Evolutionary conservation across 2,113 vertebrate species (phyloP).

Genomic region (Nyctibius bracteatus): DNA sequence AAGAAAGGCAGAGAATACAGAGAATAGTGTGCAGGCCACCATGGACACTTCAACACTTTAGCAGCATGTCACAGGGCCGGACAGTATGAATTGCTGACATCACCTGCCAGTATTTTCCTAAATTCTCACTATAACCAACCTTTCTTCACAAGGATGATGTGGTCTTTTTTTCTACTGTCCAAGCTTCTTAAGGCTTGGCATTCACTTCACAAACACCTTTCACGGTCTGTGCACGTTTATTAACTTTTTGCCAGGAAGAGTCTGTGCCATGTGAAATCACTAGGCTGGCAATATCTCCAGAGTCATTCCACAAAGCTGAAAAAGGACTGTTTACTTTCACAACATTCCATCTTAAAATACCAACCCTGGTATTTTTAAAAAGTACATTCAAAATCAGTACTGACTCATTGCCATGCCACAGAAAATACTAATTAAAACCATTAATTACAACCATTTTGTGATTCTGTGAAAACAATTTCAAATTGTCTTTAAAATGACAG

Average conservation of each 20-base stretch:
- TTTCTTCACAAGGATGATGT: neutral
- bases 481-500: neutral
- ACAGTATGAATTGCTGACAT: neutral
- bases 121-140: neutral
- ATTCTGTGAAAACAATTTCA: neutral
- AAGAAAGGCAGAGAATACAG: neutral
- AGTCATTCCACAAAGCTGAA: neutral
- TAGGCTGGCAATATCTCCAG: neutral
- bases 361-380: neutral
- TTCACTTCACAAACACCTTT: neutral
- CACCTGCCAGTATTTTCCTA: neutral
- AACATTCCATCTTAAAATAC: constrained; percentile 3
- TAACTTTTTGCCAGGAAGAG: neutral
- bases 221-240: neutral
- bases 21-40: neutral
- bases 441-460: neutral
- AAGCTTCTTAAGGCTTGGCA: neutral
- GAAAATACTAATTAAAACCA: neutral
- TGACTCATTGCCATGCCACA: neutral
- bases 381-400: neutral
- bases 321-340: constrained; percentile 13
- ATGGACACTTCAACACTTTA: rapidly evolving
- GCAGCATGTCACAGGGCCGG: neutral
- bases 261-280: neutral
- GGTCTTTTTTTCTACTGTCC: neutral